phyloP scores from a whole-genome alignment of 1,140 invertebrate species.

The Leptopilina clavipes region DNA sequence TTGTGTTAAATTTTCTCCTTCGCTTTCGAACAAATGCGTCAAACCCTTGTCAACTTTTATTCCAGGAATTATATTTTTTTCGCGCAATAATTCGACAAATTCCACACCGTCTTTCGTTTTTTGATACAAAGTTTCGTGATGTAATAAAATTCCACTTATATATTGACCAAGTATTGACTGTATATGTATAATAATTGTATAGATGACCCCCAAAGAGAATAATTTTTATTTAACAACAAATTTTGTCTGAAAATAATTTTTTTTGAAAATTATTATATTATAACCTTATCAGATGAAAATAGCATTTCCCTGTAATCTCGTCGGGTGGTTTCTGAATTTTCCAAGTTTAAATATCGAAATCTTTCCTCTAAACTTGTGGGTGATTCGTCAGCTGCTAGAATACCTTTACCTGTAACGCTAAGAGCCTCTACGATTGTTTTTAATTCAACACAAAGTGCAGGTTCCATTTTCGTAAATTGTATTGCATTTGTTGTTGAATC shows the following conservation, averaged over 20 bases:
- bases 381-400: slow-evolving; percentile 92
- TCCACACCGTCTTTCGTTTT: slow-evolving; percentile 90
- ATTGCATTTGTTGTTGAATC: background rate
- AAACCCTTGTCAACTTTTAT: slow-evolving; percentile 96
- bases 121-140: slow-evolving; percentile 98
- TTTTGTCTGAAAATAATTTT: too few relatives aligned
- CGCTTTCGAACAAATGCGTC: slow-evolving; percentile 90
- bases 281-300: slow-evolving; percentile 88
- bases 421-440: slow-evolving; percentile 91
- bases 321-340: slow-evolving; percentile 92
- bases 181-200: background rate
- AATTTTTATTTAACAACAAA: too few relatives aligned
- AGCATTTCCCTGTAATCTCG: slow-evolving; percentile 89
- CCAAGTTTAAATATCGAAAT: slow-evolving; percentile 85
- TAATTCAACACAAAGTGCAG: slow-evolving; percentile 93
- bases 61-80: slow-evolving; percentile 91
- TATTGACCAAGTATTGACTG: slow-evolving; percentile 79
- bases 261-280: background rate
- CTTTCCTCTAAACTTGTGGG: slow-evolving; percentile 93
- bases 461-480: slow-evolving; percentile 67
- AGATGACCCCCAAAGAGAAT: too few relatives aligned
- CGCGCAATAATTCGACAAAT: slow-evolving; percentile 87
- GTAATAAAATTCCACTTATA: slow-evolving; percentile 95
- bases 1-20: slow-evolving; percentile 97
- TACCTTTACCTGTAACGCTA: slow-evolving; percentile 93